Evolutionary conservation across 1,140 invertebrate genomes (phyloP), one percentile per base, ranked within the genome.

Genomic region (Harlomillsia oculata): DNA sequence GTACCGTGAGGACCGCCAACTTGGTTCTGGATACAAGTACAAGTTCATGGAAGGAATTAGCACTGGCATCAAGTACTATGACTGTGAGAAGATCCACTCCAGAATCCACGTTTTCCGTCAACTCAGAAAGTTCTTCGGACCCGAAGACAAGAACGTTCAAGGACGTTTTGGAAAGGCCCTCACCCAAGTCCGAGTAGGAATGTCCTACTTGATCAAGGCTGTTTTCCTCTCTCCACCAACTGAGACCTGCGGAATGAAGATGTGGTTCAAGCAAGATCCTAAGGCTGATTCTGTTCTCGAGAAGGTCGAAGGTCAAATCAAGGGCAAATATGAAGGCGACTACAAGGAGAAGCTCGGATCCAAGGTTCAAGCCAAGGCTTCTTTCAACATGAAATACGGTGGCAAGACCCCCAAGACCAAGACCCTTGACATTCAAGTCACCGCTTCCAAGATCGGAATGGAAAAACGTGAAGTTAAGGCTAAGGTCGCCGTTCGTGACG

Each of bases 241-340:
- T 40, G 48, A 61, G 44, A 65, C 63, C 26, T 65, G 63, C 32
- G 63, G 63, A 53, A n/a, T 65, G 18, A 65, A 65, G 56, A 56
- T 50, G 30, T 65, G 54, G 46, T 65, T 52, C 56, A 25, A 56
- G 18, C 56, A 56, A 54, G 63, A 65, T 29, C 28, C 25, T 5
- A 56, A 30, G 32, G 56, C 56, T 37, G 13, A 39, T 13, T 50
- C 52, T 45, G 44, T 62, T 36, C 62, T 56, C 30, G 56, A 65
- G 13, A 60, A 64, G 53, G 13, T 65, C 14, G 63, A 65, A 53
- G 63, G 59, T 26, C 56, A 58, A 55, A 23, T 60, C 44, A 58
- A 53, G 34, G 56, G 53, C 34, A 61, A 65, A 41, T 62, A 59
- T 36, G 32, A 50, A 44, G 2, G 56, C 40, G 63, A 65, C 14